phyloP scores from a whole-genome alignment of 2,797 vertebrate genomes.

The Hylomyscus alleni region DNA sequence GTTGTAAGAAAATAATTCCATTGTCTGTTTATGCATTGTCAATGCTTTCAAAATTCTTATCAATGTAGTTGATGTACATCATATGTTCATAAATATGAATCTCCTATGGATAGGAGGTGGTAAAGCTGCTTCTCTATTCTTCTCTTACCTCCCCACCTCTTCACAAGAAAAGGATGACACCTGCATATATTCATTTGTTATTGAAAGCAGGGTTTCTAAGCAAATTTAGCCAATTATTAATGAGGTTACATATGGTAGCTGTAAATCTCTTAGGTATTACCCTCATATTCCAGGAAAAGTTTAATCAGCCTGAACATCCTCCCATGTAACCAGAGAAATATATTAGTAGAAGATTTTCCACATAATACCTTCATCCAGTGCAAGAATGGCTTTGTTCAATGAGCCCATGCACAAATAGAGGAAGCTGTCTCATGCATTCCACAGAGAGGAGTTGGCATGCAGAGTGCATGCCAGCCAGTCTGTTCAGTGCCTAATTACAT shows the following conservation, averaged over 20 bases:
- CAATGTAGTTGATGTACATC: slow-evolving; percentile 5
- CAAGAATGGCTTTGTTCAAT: slow-evolving; percentile 43
- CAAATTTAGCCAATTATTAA: slow-evolving; percentile 80
- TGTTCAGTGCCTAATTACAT: slow-evolving; percentile 76
- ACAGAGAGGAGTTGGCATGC: slow-evolving; percentile 39
- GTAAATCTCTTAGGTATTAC: slow-evolving; percentile 80
- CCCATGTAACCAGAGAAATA: slow-evolving; percentile 70
- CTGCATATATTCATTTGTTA: slow-evolving; percentile 71
- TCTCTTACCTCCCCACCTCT: not conserved
- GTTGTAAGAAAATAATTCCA: slow-evolving; percentile 58
- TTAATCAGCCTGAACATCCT: slow-evolving; percentile 77
- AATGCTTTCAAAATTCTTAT: slow-evolving; percentile 57
- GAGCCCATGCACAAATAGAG: not conserved
- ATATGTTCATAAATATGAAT: slow-evolving; percentile 43
- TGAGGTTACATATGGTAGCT: slow-evolving; percentile 69
- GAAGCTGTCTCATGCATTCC: not conserved
- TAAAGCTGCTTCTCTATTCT: not conserved
- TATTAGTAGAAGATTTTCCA: slow-evolving; percentile 69
- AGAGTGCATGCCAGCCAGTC: slow-evolving; percentile 68
- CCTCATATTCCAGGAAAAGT: slow-evolving; percentile 75
- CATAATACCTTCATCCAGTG: slow-evolving; percentile 26
- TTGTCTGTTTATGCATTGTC: not conserved
- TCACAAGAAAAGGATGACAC: slow-evolving; percentile 44
- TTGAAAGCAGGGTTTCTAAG: slow-evolving; percentile 74
- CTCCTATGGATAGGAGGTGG: slow-evolving; percentile 61